These are phyloP conservation scores for Andrena bucephala DNA, from an alignment of 2,888 invertebrate genomes.

Conservation along the genomic window DNA sequence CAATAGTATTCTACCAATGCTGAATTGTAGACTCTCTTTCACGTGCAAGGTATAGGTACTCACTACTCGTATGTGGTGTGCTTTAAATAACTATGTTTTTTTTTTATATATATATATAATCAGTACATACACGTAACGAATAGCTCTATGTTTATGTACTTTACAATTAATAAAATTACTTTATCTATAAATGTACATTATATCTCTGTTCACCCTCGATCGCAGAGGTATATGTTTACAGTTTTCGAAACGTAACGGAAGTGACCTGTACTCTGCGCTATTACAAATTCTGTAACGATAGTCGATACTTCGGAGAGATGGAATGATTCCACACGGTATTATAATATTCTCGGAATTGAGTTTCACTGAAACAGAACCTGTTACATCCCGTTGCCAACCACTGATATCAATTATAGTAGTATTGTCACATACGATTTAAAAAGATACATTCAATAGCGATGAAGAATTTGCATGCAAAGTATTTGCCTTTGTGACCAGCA, in stretches of 20 bases:
- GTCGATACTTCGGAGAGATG: slow-evolving; percentile 48
- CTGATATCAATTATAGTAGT: slow-evolving; percentile 22
- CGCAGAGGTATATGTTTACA: slow-evolving; percentile 13
- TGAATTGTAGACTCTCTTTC: slow-evolving; percentile 22
- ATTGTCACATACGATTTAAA: slow-evolving; percentile 36
- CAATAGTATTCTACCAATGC: slow-evolving; percentile 9
- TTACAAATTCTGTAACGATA: slow-evolving; percentile 42
- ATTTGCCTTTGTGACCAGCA: slow-evolving; percentile 58
- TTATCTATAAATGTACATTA: slow-evolving; percentile 61
- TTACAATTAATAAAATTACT: slow-evolving; percentile 50
- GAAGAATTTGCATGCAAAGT: slow-evolving; percentile 43
- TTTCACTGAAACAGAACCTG: slow-evolving; percentile 33
- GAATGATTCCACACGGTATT: slow-evolving; percentile 59
- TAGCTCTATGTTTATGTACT: slow-evolving; percentile 31
- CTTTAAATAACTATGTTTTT: slow-evolving; percentile 37
- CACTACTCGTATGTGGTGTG: slow-evolving; percentile 21
- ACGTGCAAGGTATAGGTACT: slow-evolving; percentile 18
- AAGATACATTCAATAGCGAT: slow-evolving; percentile 20
- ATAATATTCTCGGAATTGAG: slow-evolving; percentile 43
- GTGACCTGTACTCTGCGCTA: slow-evolving; percentile 15
- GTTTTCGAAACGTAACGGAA: slow-evolving; percentile 4
- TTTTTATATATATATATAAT: slow-evolving; percentile 29
- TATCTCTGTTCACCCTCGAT: slow-evolving; percentile 25
- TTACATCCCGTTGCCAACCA: slow-evolving; percentile 32
- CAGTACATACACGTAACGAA: slow-evolving; percentile 30